These are phyloP conservation scores for Epinephelus coioides DNA, from an alignment of 2,797 vertebrate genomes.

Conservation along the genomic window DNA sequence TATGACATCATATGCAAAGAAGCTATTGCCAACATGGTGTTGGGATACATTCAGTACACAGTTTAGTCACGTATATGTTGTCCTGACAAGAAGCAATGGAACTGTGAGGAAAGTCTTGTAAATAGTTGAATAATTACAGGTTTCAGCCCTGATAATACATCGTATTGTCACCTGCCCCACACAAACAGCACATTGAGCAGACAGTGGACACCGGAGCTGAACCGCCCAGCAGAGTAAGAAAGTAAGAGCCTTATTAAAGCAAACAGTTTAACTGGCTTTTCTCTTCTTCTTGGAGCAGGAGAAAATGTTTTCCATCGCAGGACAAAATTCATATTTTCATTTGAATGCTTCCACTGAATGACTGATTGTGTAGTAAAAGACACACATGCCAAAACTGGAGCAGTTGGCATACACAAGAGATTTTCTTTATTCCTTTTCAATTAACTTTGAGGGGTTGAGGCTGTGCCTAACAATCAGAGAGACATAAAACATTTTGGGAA, in stretches of 20 bases:
- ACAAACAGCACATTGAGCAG: conserved; percentile 34
- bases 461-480: conserved; percentile 38
- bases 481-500: conserved; percentile 42
- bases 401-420: conserved; percentile 62
- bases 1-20: no score
- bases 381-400: conserved; percentile 55
- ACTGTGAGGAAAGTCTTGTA: conserved; percentile 4
- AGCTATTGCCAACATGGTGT: neutral
- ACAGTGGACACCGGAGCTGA: conserved; percentile 12
- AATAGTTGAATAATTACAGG: conserved; percentile 19
- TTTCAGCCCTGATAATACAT: conserved; percentile 30
- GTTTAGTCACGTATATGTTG: neutral
- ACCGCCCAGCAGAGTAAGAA: conserved; percentile 25
- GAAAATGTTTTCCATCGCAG: conserved; percentile 55
- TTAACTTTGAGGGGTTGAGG: conserved; percentile 54
- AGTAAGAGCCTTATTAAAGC: conserved; percentile 48
- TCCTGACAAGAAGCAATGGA: conserved; percentile 1
- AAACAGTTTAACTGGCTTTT: conserved; percentile 61
- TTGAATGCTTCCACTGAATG: conserved; percentile 67
- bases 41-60: neutral
- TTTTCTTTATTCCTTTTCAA: conserved; percentile 71
- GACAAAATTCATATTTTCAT: conserved; percentile 70
- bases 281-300: conserved; percentile 48
- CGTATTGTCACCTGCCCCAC: conserved; percentile 32
- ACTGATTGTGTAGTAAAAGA: conserved; percentile 61